Conservation (phyloP, 2,888 invertebrate species). For the Euzetes globulus region DNA sequence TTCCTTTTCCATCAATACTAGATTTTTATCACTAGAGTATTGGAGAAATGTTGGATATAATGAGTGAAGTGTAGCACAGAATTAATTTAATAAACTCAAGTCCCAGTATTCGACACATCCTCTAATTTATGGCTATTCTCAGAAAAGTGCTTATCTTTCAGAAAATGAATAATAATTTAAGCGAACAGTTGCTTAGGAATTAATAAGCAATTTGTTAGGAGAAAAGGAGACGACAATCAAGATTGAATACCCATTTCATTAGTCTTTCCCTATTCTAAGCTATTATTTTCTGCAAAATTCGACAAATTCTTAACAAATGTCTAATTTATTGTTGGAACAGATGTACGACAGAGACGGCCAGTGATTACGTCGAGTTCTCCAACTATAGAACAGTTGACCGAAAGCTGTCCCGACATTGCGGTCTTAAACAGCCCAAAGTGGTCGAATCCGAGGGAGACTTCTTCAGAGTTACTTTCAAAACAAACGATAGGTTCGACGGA, state of each 20-base stretch:
- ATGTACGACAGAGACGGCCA: constrained; percentile 80
- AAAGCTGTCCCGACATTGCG: constrained; percentile 81
- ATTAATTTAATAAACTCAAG: background rate
- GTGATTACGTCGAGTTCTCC: constrained; percentile 93
- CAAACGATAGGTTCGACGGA: constrained; percentile 86
- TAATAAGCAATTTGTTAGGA: background rate
- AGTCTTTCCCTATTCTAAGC: background rate
- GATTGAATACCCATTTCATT: background rate
- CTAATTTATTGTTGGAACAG: constrained; percentile 52
- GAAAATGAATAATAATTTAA: background rate
- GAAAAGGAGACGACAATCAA: background rate
- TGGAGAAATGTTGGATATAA: background rate
- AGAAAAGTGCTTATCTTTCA: background rate
- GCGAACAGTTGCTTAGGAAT: background rate
- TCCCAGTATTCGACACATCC: background rate
- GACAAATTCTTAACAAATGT: background rate
- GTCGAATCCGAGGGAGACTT: constrained; percentile 75
- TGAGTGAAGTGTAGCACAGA: constrained; percentile 1
- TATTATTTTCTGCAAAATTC: background rate
- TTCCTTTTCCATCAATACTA: background rate
- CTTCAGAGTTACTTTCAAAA: constrained; percentile 87
- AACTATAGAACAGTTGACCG: constrained; percentile 84
- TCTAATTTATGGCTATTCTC: background rate
- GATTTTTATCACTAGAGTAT: too few species aligned
- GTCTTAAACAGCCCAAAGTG: constrained; percentile 52